Base-by-base conservation (phyloP, 2,797 vertebrate genomes). In the Gorsachius magnificus region DNA sequence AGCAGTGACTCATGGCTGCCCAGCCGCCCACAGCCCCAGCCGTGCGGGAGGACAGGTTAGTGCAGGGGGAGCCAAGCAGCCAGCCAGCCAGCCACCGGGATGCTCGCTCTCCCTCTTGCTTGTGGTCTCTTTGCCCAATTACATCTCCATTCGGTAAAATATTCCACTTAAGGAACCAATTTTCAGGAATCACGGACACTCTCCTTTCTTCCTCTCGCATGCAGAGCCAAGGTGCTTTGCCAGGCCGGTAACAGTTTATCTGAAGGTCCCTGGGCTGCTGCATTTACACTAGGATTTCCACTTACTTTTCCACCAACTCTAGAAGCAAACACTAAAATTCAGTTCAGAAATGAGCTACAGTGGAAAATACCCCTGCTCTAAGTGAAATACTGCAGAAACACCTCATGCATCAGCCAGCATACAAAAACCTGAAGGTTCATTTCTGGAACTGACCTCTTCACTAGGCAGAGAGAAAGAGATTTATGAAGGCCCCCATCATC, bases 221-320 rank as follows among this genome's bases (percentile, higher is more conserved):
- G 13, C 64, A 74, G 38, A 80, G 71, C 80, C 57, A 89, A n/a
- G 41, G 31, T 70, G 70, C 53, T 90, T 25, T 71, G 65, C 36
- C 50, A 93, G 80, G 68, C 51, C 10, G 3, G 56, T 57, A 92
- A 90, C 8, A 75, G 72, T 54, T 54, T 50, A 92, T 21, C 82
- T 58, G 16, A 71, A 93, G 29, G 45, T 58, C 74, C 8, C 17
- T 24, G n/a, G 36, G 66, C 50, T 86, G 64, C 57, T 76, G 82
- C 81, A 70, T 87, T 88, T 89, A 95, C 69, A 50, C 74, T 41
- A 64, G 79, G 54, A 96, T 95, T 95, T 95, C 89, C 76, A 95
- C 78, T 78, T 63, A 66, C 18, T 63, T 41, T 20, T 63, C 36
- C 38, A 84, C 11, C 17, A 64, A 15, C 19, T 76, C 36, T 28